phyloP scores from a whole-genome alignment of 2,797 vertebrate genomes.

The Capromys pilorides region DNA sequence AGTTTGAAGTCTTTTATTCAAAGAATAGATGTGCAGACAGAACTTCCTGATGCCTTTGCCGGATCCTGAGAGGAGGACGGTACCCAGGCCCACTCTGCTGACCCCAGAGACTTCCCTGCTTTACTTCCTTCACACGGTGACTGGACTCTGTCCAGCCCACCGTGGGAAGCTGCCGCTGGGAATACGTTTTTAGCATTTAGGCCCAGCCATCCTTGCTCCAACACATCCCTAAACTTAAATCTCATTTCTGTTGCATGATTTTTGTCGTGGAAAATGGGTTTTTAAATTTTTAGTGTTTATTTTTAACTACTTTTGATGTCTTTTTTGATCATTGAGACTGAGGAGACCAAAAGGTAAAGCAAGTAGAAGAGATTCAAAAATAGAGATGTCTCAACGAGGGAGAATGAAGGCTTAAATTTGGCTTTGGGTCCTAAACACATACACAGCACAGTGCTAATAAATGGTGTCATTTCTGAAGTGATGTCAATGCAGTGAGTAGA shows the following conservation, averaged over 20 bases:
- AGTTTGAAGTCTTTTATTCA: slow-evolving; percentile 74
- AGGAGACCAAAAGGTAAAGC: slow-evolving; percentile 29
- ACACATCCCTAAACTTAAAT: neutral
- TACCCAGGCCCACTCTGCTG: neutral
- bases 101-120: neutral
- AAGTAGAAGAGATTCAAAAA: neutral
- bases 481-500: neutral
- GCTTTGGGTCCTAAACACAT: neutral
- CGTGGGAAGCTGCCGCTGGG: accelerated
- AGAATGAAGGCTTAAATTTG: neutral
- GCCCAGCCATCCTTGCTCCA: neutral
- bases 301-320: neutral
- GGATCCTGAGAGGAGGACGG: neutral
- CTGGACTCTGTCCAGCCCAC: neutral
- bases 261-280: slow-evolving; percentile 22
- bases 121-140: neutral
- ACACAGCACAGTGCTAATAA: neutral
- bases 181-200: neutral
- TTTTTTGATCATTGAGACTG: neutral
- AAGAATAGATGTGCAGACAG: slow-evolving; percentile 72
- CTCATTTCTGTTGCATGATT: slow-evolving; percentile 19
- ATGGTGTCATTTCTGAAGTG: neutral
- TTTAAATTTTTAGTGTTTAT: slow-evolving; percentile 40
- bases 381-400: neutral
- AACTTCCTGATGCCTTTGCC: slow-evolving; percentile 66